Evolutionary conservation across 1,140 invertebrate species (phyloP).

Genomic region (Lanistes nyassanus): DNA sequence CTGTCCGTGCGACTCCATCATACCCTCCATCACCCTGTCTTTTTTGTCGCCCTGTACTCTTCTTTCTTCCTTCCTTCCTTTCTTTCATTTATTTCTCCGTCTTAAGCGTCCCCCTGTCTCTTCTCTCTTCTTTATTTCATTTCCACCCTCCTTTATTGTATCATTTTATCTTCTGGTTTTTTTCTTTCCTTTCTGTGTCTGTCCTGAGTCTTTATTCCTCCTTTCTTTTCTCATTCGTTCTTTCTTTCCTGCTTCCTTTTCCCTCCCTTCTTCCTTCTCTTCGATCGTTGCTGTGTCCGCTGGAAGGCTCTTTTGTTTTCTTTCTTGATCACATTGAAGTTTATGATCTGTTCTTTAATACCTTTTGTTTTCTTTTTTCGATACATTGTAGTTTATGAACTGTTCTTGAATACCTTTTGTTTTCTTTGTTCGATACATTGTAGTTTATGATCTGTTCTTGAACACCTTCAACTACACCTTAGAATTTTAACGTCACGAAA

Average conservation of each 20-base stretch:
- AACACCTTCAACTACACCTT: too few species aligned
- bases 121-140: not conserved
- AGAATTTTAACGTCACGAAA: too few species aligned
- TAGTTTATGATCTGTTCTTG: too few species aligned
- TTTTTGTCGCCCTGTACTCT: not conserved
- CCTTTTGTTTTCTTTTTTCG: not conserved
- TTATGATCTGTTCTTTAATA: not conserved
- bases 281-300: not conserved
- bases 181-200: not conserved
- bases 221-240: not conserved
- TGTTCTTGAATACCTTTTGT: too few species aligned
- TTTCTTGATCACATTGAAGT: not conserved
- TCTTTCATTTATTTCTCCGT: slow-evolving; percentile 2
- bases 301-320: not conserved
- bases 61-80: not conserved
- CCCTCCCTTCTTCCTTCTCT: not conserved
- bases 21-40: not conserved
- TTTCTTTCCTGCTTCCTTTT: slow-evolving; percentile 5
- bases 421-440: too few species aligned
- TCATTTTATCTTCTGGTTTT: not conserved
- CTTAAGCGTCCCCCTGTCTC: not conserved
- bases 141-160: not conserved
- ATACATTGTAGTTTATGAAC: too few species aligned
- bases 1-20: not conserved
- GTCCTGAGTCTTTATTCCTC: not conserved